Conservation (phyloP, 30 jellyfish, hydroid and myxozoan genomes). For the Clytia hemisphaerica region DNA sequence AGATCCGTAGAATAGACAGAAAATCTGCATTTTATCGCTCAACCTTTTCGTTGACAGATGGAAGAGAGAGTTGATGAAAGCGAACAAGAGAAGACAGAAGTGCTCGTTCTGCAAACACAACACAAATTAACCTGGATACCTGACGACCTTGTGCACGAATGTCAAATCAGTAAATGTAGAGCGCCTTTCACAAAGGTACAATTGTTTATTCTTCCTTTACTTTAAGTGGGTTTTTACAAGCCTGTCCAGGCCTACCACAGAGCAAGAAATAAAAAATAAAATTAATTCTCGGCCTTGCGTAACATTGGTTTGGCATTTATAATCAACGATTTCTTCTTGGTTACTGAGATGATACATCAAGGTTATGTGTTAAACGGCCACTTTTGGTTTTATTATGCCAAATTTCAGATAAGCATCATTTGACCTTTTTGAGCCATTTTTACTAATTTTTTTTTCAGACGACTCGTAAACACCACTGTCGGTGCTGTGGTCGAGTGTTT, state of each 20-base stretch:
- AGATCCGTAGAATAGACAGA: too few relatives aligned
- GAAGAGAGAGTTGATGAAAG: constrained; percentile 37
- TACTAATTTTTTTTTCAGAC: constrained; percentile 16
- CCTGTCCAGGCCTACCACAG: too few relatives aligned
- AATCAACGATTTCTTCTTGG: too few relatives aligned
- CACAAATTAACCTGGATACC: constrained; percentile 72
- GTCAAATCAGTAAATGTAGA: constrained; percentile 65
- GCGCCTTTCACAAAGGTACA: constrained; percentile 42
- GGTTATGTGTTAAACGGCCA: too few relatives aligned
- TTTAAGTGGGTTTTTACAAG: too few relatives aligned
- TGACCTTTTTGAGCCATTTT: background rate
- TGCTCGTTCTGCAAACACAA: constrained; percentile 35
- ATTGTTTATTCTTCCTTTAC: background rate
- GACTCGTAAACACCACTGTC: constrained; percentile 69
- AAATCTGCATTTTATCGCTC: too few relatives aligned
- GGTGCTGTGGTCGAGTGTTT: constrained; percentile 79
- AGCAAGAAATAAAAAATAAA: too few relatives aligned
- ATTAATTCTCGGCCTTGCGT: too few relatives aligned
- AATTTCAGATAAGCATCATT: too few relatives aligned
- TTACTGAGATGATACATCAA: too few relatives aligned
- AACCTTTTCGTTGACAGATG: constrained; percentile 19
- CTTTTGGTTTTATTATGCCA: too few relatives aligned
- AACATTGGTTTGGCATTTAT: too few relatives aligned
- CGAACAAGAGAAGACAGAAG: constrained; percentile 37
- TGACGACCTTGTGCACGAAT: constrained; percentile 44